Base-by-base conservation (phyloP, 2,888 invertebrate genomes). In the Ichneumoninae sp. region DNA sequence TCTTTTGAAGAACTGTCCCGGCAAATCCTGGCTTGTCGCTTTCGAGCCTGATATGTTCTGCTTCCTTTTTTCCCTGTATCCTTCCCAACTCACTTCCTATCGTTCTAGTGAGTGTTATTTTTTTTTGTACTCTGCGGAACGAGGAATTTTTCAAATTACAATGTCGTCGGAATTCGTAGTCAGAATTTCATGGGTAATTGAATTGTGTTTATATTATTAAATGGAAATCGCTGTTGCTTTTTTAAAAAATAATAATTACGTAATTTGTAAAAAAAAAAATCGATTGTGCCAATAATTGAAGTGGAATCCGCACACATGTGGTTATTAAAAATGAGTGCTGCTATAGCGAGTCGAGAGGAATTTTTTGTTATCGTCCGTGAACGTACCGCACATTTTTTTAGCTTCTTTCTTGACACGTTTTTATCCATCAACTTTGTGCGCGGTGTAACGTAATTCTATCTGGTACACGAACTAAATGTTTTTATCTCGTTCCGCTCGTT, bases 1-100 rank as follows among this genome's bases (percentile, higher is more conserved):
- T 89, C 88, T 89, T 87, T 88, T 84, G 88, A 90, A 87, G 86
- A 88, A 89, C 88, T 85, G 86, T 90, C 88, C 83, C 50, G 78
- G 77, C 85, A 80, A 87, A 86, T 84, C 84, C 74, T 77, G 77
- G 62, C 71, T 57, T 76, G 81, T 71, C 81, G 69, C 50, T 22
- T 40, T 60, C 52, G 70, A 80, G 74, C 69, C 74, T 69, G 60
- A 70, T 83, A 70, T 75, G 65, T 69, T 54, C 60, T 36, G 30
- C 50, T 79, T 69, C 47, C 8, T 66, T 71, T 26, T 54, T n/a
- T 44, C 10, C 40, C 8, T 44, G 16, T 44, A 13, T 66, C 30
- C 62, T 62, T 62, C 16, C 2, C 30, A 40, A 66, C 47, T 68
- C 26, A 16, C n/a, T 2, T 68, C 30, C 40, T 40, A 40, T 10